Percentiles rank a stretch among this genome's conserved stretches.
phyloP scores from a whole-genome alignment of 2,113 vertebrate genomes.

The Gila orcuttii region DNA sequence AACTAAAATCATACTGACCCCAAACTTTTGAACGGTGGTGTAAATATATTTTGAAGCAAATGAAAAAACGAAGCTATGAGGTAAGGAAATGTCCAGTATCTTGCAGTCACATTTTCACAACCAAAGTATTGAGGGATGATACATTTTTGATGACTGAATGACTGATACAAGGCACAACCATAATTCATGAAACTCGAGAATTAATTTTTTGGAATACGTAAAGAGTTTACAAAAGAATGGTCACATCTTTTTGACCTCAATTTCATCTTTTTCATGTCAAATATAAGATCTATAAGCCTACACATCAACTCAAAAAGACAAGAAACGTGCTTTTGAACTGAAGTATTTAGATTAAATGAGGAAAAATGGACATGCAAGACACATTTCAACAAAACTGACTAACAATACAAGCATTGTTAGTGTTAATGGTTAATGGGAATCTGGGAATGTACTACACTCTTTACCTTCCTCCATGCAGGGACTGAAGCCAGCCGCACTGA shows the following conservation, averaged over 20 bases:
- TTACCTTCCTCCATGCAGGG: constrained; percentile 99
- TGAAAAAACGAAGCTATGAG: not conserved
- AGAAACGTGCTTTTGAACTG: not conserved
- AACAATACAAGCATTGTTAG: not conserved
- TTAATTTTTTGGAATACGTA: not conserved
- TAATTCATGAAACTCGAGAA: not conserved
- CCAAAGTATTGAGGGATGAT: not conserved
- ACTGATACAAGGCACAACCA: not conserved
- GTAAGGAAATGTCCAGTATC: not conserved
- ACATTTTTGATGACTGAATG: not conserved
- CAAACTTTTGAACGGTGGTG: not conserved
- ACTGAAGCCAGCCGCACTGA: constrained; percentile 78
- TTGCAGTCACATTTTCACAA: not conserved
- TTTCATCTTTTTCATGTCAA: not conserved
- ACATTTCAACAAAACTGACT: not conserved
- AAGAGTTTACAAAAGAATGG: not conserved
- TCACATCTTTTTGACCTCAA: not conserved
- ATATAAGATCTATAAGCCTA: not conserved
- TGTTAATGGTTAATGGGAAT: constrained; percentile 39
- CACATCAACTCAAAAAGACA: not conserved
- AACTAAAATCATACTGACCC: not conserved
- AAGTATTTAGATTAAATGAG: not conserved
- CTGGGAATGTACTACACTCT: constrained; percentile 35
- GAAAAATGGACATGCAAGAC: not conserved
- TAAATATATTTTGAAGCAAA: not conserved